A percentile compares a stretch with the other conserved stretches of the same genome.
These are phyloP conservation scores for Agapornis roseicollis DNA, from an alignment of 2,113 vertebrate genomes.

Conservation along the genomic window DNA sequence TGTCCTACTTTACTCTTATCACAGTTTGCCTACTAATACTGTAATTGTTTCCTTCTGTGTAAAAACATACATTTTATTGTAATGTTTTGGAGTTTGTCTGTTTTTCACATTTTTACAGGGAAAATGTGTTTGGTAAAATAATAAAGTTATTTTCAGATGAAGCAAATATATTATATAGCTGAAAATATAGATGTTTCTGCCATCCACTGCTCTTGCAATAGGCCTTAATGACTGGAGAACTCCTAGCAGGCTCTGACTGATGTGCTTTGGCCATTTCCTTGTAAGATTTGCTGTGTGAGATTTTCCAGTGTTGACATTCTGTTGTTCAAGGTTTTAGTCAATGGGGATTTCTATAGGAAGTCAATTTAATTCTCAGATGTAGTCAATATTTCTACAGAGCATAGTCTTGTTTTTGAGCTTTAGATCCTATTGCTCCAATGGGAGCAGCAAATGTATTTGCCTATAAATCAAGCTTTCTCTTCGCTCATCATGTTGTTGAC, in stretches of 20 bases:
- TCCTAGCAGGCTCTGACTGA: background rate
- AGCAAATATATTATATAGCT: background rate
- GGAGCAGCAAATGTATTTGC: background rate
- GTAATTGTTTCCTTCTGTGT: background rate
- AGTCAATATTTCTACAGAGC: background rate
- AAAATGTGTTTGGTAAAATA: background rate
- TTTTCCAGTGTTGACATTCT: background rate
- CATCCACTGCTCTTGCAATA: background rate
- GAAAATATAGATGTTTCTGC: background rate
- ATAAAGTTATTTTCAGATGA: background rate
- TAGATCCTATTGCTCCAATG: background rate
- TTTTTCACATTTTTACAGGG: background rate
- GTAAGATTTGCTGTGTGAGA: background rate
- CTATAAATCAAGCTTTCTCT: background rate
- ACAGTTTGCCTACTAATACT: accelerated
- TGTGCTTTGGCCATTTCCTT: background rate
- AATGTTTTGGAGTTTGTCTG: background rate
- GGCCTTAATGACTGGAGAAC: background rate
- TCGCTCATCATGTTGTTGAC: background rate
- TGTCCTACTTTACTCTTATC: background rate
- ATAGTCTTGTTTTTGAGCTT: background rate
- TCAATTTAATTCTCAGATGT: background rate
- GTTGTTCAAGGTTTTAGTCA: background rate
- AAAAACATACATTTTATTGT: background rate
- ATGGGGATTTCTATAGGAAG: background rate